phyloP scores from a whole-genome alignment of 37 sponge, comb jelly and placozoan genomes.

The Diacarnus erythraeanus region DNA sequence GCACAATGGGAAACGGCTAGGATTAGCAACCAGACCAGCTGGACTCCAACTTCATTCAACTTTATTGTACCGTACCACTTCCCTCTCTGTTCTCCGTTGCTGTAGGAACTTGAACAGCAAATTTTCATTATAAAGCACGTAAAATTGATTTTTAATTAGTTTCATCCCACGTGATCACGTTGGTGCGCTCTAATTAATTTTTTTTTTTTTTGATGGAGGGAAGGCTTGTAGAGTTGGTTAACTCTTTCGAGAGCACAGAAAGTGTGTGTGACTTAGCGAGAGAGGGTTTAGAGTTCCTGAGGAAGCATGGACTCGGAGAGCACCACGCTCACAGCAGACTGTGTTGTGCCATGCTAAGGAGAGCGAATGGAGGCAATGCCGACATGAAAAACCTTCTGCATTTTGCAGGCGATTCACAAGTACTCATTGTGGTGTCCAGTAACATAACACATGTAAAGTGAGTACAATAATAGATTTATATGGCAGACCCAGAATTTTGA shows the following conservation, averaged over 20 bases:
- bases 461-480: background rate
- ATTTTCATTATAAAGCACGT: too few relatives aligned
- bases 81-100: too few relatives aligned
- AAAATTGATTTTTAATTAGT: too few relatives aligned
- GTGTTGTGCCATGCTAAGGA: conserved; percentile 39
- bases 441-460: conserved; percentile 4
- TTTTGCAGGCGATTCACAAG: conserved; percentile 1
- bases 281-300: background rate
- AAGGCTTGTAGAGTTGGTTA: background rate
- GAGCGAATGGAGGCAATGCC: background rate
- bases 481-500: background rate
- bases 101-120: too few relatives aligned
- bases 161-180: background rate
- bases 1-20: too few relatives aligned
- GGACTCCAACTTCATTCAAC: background rate
- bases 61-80: too few relatives aligned
- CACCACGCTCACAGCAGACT: conserved; percentile 10
- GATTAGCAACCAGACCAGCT: background rate
- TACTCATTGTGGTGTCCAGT: conserved; percentile 3
- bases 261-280: background rate
- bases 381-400: conserved; percentile 14
- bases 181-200: background rate
- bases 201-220: background rate
- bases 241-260: background rate
- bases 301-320: background rate